Base-by-base conservation (phyloP, 2,888 invertebrate species). In the Dysmachus trigonus region DNA sequence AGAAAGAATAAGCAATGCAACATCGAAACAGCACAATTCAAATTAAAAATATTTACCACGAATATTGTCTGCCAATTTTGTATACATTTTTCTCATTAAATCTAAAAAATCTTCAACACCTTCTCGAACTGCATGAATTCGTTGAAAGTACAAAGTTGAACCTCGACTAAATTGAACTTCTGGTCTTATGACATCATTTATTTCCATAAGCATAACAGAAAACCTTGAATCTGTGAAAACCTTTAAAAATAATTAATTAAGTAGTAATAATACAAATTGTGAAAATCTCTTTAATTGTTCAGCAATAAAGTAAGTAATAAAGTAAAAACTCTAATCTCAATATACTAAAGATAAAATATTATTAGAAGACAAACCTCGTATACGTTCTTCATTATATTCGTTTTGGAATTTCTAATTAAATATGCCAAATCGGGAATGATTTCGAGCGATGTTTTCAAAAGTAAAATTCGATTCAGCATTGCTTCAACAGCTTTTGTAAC, bases 61-160 rank as follows among this genome's bases (percentile, higher is more conserved):
- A 91, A 98, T 95, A 88, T 97, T 96, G 88, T 96, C 96, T 87
- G 98, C 94, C 15, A 97, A 93, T 91, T 98, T 97, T n/a, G 96
- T 95, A 91, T 98, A 98, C 0, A 96, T 95, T 90, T 95, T 94
- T 88, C 98, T 93, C 5, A 97, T 95, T 38, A 98, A 93, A 91
- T 98, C 98, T 88, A 98, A 91, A 85, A 97, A 93, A 1, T 96
- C 96, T 89, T 95, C 96, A n/a, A 96, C 93, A 41, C 95, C 94
- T 0, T 94, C 93, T 91, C 95, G 96, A 2, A 98, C 95, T 22
- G 97, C 95, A 91, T 95, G 96, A 89, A 96, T 95, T 87, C 93
- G 90, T 89, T 93, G 93, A 15, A 93, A 90, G 88, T 92, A 92
- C 1, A 93, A 93, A 89, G 93, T 93, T 0, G 93, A 92, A 0